Evolutionary conservation across 1,140 invertebrate genomes (phyloP).

Genomic region (Lepeophtheirus salmonis): DNA sequence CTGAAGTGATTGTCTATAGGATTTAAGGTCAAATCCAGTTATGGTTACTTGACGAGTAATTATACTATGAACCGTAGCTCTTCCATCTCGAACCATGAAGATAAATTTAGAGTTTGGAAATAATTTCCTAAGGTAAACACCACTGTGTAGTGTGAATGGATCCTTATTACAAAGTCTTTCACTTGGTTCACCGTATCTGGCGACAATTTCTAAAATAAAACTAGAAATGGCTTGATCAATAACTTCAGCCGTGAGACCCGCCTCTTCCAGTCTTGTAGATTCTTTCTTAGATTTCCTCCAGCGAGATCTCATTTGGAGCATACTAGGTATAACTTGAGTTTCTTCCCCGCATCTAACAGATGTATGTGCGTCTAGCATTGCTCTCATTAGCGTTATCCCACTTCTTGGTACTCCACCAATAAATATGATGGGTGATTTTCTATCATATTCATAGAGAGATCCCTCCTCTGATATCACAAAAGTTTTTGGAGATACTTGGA

Average conservation of each 20-base stretch:
- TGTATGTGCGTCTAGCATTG: slow-evolving; percentile 96
- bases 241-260: slow-evolving; percentile 75
- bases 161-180: slow-evolving; percentile 92
- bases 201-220: slow-evolving; percentile 90
- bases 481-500: background rate
- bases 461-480: slow-evolving; percentile 19
- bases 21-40: slow-evolving; percentile 84
- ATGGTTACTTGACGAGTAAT: slow-evolving; percentile 84
- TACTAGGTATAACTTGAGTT: slow-evolving; percentile 82
- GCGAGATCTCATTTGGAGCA: slow-evolving; percentile 66
- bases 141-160: slow-evolving; percentile 87
- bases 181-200: slow-evolving; percentile 81
- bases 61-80: slow-evolving; percentile 93
- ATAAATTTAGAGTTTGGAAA: slow-evolving; percentile 74
- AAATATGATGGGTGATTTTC: slow-evolving; percentile 81
- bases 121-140: slow-evolving; percentile 44
- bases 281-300: slow-evolving; percentile 88
- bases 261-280: slow-evolving; percentile 65
- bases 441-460: slow-evolving; percentile 37
- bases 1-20: slow-evolving; percentile 77
- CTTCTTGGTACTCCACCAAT: slow-evolving; percentile 91
- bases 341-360: slow-evolving; percentile 93
- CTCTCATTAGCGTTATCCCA: slow-evolving; percentile 88
- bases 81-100: slow-evolving; percentile 91
- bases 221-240: slow-evolving; percentile 85